A percentile compares a stretch with the other conserved stretches of the same genome.
Conservation (phyloP, 2,888 invertebrate genomes). For the Odontocerum albicorne region DNA sequence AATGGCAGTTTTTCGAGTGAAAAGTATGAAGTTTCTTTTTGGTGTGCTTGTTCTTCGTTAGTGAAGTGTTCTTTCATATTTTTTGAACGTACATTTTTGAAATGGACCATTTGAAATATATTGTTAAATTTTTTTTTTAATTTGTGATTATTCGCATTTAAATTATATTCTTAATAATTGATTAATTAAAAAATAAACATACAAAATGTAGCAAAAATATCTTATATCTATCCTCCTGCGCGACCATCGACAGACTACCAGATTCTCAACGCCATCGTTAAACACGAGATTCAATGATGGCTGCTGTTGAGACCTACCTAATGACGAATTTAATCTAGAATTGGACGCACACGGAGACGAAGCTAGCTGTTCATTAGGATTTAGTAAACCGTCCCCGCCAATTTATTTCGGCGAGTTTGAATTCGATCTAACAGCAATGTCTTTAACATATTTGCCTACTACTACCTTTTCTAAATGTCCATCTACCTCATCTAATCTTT, state of each 20-base stretch:
- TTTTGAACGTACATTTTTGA: too few species aligned
- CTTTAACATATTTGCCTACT: not conserved
- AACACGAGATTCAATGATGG: constrained; percentile 13
- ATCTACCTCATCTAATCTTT: not conserved
- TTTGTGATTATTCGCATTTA: too few species aligned
- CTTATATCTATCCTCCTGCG: constrained; percentile 36
- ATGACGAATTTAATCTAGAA: constrained; percentile 34
- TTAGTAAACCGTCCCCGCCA: not conserved
- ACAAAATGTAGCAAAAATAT: too few species aligned
- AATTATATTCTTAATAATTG: too few species aligned
- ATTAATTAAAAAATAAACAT: too few species aligned
- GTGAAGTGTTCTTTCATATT: too few species aligned
- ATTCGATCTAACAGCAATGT: constrained; percentile 22
- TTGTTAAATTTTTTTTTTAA: too few species aligned
- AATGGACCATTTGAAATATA: too few species aligned
- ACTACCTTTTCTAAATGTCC: not conserved
- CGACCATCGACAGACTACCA: constrained; percentile 14
- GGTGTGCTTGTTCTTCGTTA: too few species aligned
- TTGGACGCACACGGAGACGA: constrained; percentile 34
- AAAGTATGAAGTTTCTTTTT: too few species aligned
- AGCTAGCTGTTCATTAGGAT: constrained; percentile 29
- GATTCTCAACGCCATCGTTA: constrained; percentile 26
- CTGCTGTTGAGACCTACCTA: constrained; percentile 27
- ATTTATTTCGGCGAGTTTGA: constrained; percentile 34
- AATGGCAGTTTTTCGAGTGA: too few species aligned